Evolutionary conservation across 2,888 invertebrate genomes (phyloP), one percentile per base, ranked within the genome.

Genomic region (Synergus umbraculus): DNA sequence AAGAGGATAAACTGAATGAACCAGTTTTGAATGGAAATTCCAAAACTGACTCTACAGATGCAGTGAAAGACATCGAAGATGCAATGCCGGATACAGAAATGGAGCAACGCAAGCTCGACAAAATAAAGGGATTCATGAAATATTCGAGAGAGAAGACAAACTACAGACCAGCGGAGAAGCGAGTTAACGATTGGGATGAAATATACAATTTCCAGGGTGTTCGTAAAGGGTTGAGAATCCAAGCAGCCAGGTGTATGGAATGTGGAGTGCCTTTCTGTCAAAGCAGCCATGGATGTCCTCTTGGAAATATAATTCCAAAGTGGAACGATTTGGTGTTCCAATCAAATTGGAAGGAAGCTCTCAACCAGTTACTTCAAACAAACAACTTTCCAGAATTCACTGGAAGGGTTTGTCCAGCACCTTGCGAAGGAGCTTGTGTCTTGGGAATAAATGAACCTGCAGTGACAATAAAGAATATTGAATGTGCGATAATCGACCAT

Each of bases 371-470:
- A 78, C 92, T 98, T 86, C 99, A 99, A 93, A 99, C 99, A 0
- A 99, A 99, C 91, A 99, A 99, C 92, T 99, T 99, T 93, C 99
- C 99, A n/a, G 98, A 98, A 92, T 98, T 98, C 92, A 98, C 98
- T 44, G 98, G 98, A 0, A 94, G 99, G 87, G 97, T 97, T 22
- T 97, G 97, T 86, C 97, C 99, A 1, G 99, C 99, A 12, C 99
- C 99, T 10, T 99, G 99, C 92, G 99, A 99, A 93, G 99, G 98
- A 76, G 98, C 99, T 4, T 99, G 99, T 92, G 99, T 99, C 80
- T 93, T 99, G 84, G 98, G 95, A 22, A 99, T 99, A 91, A 98
- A 97, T 29, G 97, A 98, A 88, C 98, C 98, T 4, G 95, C 99
- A 13, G 99, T 99, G 41, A 99, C 99, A 82, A 99, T 99, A 92